Conservation (phyloP, 2,797 vertebrate genomes). For the Thaleichthys pacificus region DNA sequence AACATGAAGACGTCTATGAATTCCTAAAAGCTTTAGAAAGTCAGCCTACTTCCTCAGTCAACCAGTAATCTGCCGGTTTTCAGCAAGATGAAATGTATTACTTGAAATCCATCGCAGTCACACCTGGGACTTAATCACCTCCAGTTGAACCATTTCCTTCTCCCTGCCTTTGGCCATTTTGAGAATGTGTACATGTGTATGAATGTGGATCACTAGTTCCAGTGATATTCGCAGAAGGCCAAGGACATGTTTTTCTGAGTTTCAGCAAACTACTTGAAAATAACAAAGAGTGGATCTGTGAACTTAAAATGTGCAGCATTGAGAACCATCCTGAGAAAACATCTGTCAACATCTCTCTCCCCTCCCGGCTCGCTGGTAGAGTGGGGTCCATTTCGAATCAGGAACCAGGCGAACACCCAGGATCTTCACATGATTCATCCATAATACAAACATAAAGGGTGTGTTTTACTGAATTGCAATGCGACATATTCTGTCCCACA, state of each 20-base stretch:
- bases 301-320: not conserved
- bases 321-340: not conserved
- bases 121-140: constrained; percentile 50
- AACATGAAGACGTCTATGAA: not conserved
- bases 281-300: no score
- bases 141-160: constrained; percentile 38
- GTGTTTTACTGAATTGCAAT: not conserved
- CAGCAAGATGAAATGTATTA: constrained; percentile 29
- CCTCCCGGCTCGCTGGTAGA: no score
- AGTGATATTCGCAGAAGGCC: no score
- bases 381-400: no score
- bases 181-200: constrained; percentile 9
- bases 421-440: no score
- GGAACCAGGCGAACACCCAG: no score
- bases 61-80: constrained; percentile 40
- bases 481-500: not conserved
- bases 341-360: no score
- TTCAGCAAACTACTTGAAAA: no score
- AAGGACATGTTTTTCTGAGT: no score
- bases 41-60: constrained; percentile 12
- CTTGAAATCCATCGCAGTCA: constrained; percentile 41
- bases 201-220: not conserved
- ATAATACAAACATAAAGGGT: no score
- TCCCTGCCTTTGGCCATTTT: constrained; percentile 29
- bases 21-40: not conserved